Conservation (phyloP, 2,888 invertebrate species). For the Drosophila mettleri region DNA sequence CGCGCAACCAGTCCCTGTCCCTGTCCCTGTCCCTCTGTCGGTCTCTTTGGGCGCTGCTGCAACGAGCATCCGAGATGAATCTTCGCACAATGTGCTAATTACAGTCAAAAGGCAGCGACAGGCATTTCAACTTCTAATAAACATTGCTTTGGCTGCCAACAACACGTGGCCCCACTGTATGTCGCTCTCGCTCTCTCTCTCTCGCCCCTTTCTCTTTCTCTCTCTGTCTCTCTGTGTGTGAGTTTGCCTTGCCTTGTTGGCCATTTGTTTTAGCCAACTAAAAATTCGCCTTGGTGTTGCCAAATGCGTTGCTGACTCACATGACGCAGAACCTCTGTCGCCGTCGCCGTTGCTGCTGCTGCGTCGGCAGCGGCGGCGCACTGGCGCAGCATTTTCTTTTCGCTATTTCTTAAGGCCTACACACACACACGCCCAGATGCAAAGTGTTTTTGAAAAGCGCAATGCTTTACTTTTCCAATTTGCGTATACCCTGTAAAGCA, state of each 20-base stretch:
- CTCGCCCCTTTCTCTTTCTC: not conserved
- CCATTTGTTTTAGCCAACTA: slow-evolving; percentile 61
- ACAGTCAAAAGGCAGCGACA: slow-evolving; percentile 68
- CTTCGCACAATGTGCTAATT: slow-evolving; percentile 74
- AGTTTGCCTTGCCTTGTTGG: slow-evolving; percentile 38
- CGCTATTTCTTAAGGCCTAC: slow-evolving; percentile 48
- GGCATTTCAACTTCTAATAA: slow-evolving; percentile 68
- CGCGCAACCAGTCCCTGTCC: not conserved
- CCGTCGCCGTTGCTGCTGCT: slow-evolving; percentile 1
- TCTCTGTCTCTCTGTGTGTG: slow-evolving; percentile 1
- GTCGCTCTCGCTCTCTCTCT: slow-evolving; percentile 2
- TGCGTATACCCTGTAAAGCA: slow-evolving; percentile 30
- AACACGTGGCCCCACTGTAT: slow-evolving; percentile 48
- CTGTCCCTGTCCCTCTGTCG: not conserved
- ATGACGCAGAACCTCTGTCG: slow-evolving; percentile 73
- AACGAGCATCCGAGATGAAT: slow-evolving; percentile 41
- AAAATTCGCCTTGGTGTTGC: slow-evolving; percentile 65
- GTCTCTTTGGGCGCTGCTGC: slow-evolving; percentile 4
- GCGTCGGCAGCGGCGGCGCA: slow-evolving; percentile 57
- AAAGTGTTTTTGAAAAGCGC: slow-evolving; percentile 71
- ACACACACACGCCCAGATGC: slow-evolving; percentile 22
- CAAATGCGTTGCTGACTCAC: slow-evolving; percentile 79
- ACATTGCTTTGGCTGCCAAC: slow-evolving; percentile 48
- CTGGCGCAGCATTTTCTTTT: slow-evolving; percentile 57
- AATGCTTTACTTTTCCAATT: slow-evolving; percentile 29